Conservation (phyloP, 1,140 invertebrate species). For the Ips nitidus region DNA sequence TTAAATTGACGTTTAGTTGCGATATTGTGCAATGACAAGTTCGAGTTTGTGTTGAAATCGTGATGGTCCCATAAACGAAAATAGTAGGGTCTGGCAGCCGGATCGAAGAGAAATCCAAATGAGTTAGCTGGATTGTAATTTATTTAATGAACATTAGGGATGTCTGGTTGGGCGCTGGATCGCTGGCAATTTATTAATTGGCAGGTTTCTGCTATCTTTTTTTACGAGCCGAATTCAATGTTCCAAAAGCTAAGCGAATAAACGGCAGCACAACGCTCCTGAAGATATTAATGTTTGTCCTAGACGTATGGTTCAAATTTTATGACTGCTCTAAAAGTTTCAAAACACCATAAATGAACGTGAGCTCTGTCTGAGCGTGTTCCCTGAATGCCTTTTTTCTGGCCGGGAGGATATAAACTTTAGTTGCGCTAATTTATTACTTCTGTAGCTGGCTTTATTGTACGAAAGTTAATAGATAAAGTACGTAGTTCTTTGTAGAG, state of each 20-base stretch:
- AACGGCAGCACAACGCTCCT: not conserved
- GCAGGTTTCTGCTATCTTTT: slow-evolving; percentile 4
- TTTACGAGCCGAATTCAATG: not conserved
- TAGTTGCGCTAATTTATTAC: slow-evolving; percentile 11
- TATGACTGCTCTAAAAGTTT: slow-evolving; percentile 16
- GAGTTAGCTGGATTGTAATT: slow-evolving; percentile 14
- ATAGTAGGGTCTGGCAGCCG: not conserved
- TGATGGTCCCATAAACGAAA: not conserved
- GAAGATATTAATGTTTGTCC: slow-evolving; percentile 18
- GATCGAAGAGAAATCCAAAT: slow-evolving; percentile 18
- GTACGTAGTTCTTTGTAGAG: slow-evolving; percentile 2
- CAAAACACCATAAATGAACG: slow-evolving; percentile 22
- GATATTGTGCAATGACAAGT: not conserved
- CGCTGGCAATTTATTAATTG: slow-evolving; percentile 25
- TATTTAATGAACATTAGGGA: slow-evolving; percentile 19
- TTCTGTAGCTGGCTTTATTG: slow-evolving; percentile 1
- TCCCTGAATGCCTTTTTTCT: slow-evolving; percentile 11
- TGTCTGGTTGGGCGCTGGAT: slow-evolving; percentile 10
- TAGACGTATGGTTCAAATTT: slow-evolving; percentile 21
- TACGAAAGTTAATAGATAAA: slow-evolving; percentile 4
- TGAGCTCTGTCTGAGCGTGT: slow-evolving; percentile 16
- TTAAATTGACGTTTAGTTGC: slow-evolving; percentile 19
- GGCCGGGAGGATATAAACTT: slow-evolving; percentile 6
- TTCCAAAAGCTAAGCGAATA: not conserved
- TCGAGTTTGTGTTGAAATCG: slow-evolving; percentile 1